Percentiles rank a stretch among this genome's conserved stretches.
phyloP scores from a whole-genome alignment of 1,140 invertebrate species.

The Drosophila serrata region DNA sequence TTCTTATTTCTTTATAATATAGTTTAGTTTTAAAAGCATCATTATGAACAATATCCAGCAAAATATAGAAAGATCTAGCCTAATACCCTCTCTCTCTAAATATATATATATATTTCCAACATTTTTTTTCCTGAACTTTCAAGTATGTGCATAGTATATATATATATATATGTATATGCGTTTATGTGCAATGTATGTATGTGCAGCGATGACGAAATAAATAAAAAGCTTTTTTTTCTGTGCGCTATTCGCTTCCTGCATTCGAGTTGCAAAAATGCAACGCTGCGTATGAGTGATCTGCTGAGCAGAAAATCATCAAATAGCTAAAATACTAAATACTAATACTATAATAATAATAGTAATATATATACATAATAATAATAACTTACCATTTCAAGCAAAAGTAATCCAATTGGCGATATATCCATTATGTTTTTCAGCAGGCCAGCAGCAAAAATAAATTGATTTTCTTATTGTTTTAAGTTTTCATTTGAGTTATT shows the following conservation, averaged over 20 bases:
- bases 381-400: slow-evolving; percentile 69
- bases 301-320: slow-evolving; percentile 2
- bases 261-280: slow-evolving; percentile 59
- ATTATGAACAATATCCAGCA: neutral
- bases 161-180: slow-evolving; percentile 4
- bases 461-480: slow-evolving; percentile 24
- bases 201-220: slow-evolving; percentile 62
- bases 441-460: slow-evolving; percentile 18
- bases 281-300: slow-evolving; percentile 76
- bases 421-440: slow-evolving; percentile 73
- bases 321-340: neutral
- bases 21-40: neutral
- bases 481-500: slow-evolving; percentile 28
- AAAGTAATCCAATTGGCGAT: slow-evolving; percentile 74
- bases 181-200: slow-evolving; percentile 41
- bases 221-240: slow-evolving; percentile 65
- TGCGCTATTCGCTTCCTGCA: slow-evolving; percentile 61
- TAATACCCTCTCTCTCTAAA: neutral
- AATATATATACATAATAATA: neutral
- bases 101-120: slow-evolving; percentile 19
- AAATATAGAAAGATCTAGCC: slow-evolving; percentile 3
- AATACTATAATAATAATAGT: neutral
- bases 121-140: slow-evolving; percentile 61
- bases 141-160: slow-evolving; percentile 16
- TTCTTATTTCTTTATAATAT: slow-evolving; percentile 7